Evolutionary conservation across 2,113 vertebrate genomes (phyloP), one percentile per base, ranked within the genome.

Genomic region (Pontoporia blainvillei): DNA sequence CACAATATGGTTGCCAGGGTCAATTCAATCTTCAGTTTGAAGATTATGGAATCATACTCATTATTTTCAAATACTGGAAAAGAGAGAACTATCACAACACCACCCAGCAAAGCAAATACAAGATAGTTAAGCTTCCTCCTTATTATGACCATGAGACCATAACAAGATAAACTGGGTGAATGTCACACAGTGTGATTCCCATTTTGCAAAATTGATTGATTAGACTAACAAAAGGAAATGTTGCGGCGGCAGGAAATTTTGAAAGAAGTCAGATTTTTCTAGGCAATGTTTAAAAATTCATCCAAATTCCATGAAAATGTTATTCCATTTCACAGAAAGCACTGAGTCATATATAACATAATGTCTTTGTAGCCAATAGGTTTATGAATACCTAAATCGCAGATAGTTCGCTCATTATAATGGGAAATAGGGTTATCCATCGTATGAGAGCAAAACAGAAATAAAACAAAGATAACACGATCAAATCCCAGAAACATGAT

Each of bases 141-240:
- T 73, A 52, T 44, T 67, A 93, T 6, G 49, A 85, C 31, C 76
- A 20, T 39, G 52, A 79, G 39, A 84, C 75, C 41, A 72, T 29
- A 89, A 85, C 20, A 78, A 83, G 67, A 83, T 29, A 78, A 89
- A 83, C 14, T 20, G 23, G 86, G 67, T 36, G 71, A 92, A 52
- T 92, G 83, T 95, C 95, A 97, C 34, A 82, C 39, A 79, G 34
- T 9, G 36, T 9, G 36, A 88, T 82, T n/a, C 92, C 86, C 54
- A 7, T 93, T 97, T 97, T 91, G 49, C 91, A 97, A 95, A 97
- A 95, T 78, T 85, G 86, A 95, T 94, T 78, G 52, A 92, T n/a
- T 1, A 0, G 20, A 96, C 73, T 61, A 46, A 96, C 95, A 84
- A 46, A 94, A 75, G 25, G 94, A 96, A 98, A 98, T 52, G 64